phyloP scores from a whole-genome alignment of 2,888 invertebrate genomes.

The Erannis defoliaria region DNA sequence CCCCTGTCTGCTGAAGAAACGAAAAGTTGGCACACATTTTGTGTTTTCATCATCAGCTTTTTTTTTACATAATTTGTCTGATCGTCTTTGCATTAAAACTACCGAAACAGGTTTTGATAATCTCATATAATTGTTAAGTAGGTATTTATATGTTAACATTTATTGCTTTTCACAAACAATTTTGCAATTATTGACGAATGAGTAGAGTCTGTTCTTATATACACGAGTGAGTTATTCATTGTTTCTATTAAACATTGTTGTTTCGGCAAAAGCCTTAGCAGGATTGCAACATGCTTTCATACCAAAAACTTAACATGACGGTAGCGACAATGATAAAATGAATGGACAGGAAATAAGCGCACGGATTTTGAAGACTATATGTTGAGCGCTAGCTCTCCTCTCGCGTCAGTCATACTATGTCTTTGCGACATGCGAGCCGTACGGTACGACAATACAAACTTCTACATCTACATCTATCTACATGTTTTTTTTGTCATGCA shows the following conservation, averaged over 20 bases:
- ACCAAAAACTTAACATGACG: neutral
- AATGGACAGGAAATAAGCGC: too few species aligned
- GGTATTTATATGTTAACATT: constrained; percentile 13
- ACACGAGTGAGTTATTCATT: constrained; percentile 2
- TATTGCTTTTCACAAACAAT: constrained; percentile 16
- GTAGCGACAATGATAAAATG: too few species aligned
- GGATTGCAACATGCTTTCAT: neutral
- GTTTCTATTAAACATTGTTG: neutral
- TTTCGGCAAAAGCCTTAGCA: neutral
- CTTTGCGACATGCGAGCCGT: too few species aligned
- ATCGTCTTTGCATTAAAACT: constrained; percentile 47
- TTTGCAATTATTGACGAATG: constrained; percentile 16
- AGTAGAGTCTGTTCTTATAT: neutral
- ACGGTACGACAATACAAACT: too few species aligned
- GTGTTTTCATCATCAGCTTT: constrained; percentile 54
- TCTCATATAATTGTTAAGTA: constrained; percentile 14
- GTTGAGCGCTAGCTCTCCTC: too few species aligned
- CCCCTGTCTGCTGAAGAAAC: constrained; percentile 56
- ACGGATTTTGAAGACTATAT: too few species aligned
- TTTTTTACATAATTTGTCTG: constrained; percentile 53
- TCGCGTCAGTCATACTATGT: too few species aligned
- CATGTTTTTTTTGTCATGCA: too few species aligned
- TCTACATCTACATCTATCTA: too few species aligned
- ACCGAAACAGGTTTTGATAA: constrained; percentile 26
- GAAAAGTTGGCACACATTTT: constrained; percentile 62